Percentiles rank a stretch among this genome's conserved stretches.
Conservation (phyloP, 2,797 vertebrate species). For the Girardinus metallicus region DNA sequence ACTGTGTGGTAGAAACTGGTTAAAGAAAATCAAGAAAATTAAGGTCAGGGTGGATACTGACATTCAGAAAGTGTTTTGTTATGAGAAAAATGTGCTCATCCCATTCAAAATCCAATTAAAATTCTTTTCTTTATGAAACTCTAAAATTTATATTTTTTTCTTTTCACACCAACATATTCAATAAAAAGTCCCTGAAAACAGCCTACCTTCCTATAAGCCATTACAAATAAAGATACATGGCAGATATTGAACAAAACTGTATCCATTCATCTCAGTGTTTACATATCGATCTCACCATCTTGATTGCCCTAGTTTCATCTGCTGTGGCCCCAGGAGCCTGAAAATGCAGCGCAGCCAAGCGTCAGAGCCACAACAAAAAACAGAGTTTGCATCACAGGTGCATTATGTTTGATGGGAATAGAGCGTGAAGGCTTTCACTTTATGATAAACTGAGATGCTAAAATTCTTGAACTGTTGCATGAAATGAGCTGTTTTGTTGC, state of each 20-base stretch:
- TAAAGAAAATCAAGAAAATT: constrained; percentile 19
- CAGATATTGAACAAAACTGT: constrained; percentile 38
- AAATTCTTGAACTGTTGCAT: constrained; percentile 19
- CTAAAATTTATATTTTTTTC: constrained; percentile 1
- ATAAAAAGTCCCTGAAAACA: constrained; percentile 18
- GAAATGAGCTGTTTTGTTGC: constrained; percentile 25
- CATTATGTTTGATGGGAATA: constrained; percentile 27
- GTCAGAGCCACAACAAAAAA: constrained; percentile 11
- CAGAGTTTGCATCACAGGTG: constrained; percentile 21
- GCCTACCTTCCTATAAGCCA: constrained; percentile 8
- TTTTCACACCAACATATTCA: constrained; percentile 14
- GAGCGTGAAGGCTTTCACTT: constrained; percentile 25
- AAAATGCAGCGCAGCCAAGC: constrained; percentile 18
- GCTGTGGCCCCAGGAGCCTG: constrained; percentile 16
- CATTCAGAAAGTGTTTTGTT: background rate
- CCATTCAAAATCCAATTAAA: constrained; percentile 7
- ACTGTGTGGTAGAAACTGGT: constrained; percentile 1
- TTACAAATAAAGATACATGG: constrained; percentile 53
- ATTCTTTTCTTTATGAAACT: background rate
- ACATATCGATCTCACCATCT: constrained; percentile 53
- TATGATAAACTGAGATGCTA: constrained; percentile 24
- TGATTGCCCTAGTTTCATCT: constrained; percentile 54
- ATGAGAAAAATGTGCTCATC: constrained; percentile 2
- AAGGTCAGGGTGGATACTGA: constrained; percentile 9
- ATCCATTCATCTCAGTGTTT: constrained; percentile 58